Evolutionary conservation across 1,140 invertebrate genomes (phyloP).

Genomic region (Drosophila repletoides): DNA sequence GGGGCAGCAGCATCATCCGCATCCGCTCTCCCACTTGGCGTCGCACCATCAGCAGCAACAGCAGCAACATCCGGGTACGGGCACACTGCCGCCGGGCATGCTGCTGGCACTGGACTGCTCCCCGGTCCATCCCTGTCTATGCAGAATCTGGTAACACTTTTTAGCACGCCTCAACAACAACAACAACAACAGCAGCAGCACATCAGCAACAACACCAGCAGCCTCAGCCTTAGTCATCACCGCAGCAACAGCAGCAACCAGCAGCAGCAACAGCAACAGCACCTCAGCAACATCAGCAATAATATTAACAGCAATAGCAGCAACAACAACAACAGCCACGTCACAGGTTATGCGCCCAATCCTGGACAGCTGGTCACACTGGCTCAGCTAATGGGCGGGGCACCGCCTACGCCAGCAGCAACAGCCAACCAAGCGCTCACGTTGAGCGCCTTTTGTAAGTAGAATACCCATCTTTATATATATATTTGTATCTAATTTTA

Average conservation of each 20-base stretch:
- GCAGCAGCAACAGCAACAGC: slow-evolving; percentile 9
- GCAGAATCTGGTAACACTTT: slow-evolving; percentile 93
- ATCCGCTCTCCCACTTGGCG: slow-evolving; percentile 60
- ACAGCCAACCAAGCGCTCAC: slow-evolving; percentile 44
- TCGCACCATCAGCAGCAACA: slow-evolving; percentile 54
- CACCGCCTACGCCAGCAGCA: slow-evolving; percentile 48
- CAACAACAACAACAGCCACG: slow-evolving; percentile 1
- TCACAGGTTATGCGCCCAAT: slow-evolving; percentile 23
- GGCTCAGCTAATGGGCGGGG: slow-evolving; percentile 62
- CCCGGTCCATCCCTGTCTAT: slow-evolving; percentile 91
- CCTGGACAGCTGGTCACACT: slow-evolving; percentile 34
- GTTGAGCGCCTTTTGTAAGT: slow-evolving; percentile 74
- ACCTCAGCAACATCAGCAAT: slow-evolving; percentile 21
- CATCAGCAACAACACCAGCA: slow-evolving; percentile 28
- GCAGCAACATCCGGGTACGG: slow-evolving; percentile 48
- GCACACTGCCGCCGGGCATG: slow-evolving; percentile 68
- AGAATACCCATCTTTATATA: slow-evolving; percentile 27
- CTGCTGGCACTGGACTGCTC: slow-evolving; percentile 83
- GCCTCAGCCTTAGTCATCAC: slow-evolving; percentile 33
- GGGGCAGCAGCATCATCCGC: slow-evolving; percentile 39
- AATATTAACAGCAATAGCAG: slow-evolving; percentile 11
- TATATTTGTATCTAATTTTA: slow-evolving; percentile 9
- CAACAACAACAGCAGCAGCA: slow-evolving; percentile 21
- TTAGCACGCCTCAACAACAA: slow-evolving; percentile 82
- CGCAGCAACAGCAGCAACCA: slow-evolving; percentile 17